These are phyloP conservation scores for Embidobia sp. DNA, from an alignment of 2,888 invertebrate genomes.

Conservation along the genomic window DNA sequence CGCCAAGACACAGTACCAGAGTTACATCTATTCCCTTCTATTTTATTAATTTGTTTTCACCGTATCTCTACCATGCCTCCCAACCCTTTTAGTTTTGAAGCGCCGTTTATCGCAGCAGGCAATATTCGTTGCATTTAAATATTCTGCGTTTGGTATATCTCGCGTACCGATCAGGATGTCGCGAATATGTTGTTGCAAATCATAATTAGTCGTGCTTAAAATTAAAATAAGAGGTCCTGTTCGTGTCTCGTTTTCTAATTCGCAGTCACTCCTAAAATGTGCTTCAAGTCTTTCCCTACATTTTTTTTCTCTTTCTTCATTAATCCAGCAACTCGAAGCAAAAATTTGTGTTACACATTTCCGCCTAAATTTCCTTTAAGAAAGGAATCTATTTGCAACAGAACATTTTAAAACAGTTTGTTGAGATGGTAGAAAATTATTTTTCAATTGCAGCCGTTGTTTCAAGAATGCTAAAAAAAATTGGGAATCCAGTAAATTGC, in stretches of 20 bases:
- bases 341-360: too few relatives aligned
- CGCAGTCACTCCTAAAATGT: slow-evolving; percentile 9
- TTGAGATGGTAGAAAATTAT: too few relatives aligned
- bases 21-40: slow-evolving; percentile 37
- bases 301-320: too few relatives aligned
- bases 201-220: slow-evolving; percentile 78
- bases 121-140: slow-evolving; percentile 79
- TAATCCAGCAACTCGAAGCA: too few relatives aligned
- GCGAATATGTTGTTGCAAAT: slow-evolving; percentile 78
- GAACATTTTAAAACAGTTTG: too few relatives aligned
- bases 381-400: too few relatives aligned
- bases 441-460: too few relatives aligned
- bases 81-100: slow-evolving; percentile 65
- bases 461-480: too few relatives aligned
- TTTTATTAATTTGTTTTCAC: slow-evolving; percentile 53
- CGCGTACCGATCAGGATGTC: slow-evolving; percentile 78
- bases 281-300: too few relatives aligned
- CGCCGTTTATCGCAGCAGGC: slow-evolving; percentile 75
- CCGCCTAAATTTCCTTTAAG: too few relatives aligned
- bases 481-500: too few relatives aligned
- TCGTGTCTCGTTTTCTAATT: slow-evolving; percentile 44
- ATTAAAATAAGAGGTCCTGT: slow-evolving; percentile 72
- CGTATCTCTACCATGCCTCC: slow-evolving; percentile 50
- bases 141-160: slow-evolving; percentile 76
- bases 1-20: slow-evolving; percentile 23